Conservation (phyloP, 2,113 vertebrate species). For the Pelvicachromis taeniatus region DNA sequence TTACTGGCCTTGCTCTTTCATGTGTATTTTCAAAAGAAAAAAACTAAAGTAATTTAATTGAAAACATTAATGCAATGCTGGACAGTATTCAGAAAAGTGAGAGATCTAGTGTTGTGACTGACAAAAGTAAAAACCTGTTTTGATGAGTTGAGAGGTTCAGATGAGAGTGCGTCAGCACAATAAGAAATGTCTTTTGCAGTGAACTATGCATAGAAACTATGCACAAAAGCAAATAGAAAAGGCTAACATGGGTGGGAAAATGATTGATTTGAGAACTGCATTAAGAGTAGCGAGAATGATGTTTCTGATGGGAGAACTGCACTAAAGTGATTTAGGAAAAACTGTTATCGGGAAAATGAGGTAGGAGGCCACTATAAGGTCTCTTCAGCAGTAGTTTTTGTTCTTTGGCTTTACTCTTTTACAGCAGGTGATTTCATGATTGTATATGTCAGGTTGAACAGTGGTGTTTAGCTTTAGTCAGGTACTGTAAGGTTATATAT, state of each 20-base stretch:
- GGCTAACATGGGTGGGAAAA: not conserved
- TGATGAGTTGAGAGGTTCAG: not conserved
- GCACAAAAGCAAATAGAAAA: not conserved
- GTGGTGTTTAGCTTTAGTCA: not conserved
- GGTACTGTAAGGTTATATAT: not conserved
- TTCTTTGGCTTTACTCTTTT: not conserved
- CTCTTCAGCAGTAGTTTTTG: not conserved
- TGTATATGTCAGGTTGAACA: not conserved
- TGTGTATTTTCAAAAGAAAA: rapidly evolving
- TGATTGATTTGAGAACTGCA: not conserved
- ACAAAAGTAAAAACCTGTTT: not conserved
- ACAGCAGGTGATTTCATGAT: not conserved
- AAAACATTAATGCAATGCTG: not conserved
- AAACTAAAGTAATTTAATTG: not conserved
- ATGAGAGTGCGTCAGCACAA: not conserved
- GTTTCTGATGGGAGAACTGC: not conserved
- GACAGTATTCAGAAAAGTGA: not conserved
- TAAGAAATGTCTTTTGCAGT: not conserved
- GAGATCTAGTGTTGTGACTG: not conserved
- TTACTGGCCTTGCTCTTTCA: not conserved
- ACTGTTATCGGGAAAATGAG: not conserved
- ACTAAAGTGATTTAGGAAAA: not conserved
- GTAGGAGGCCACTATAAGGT: not conserved
- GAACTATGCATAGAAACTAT: not conserved
- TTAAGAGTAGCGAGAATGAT: not conserved